These are phyloP conservation scores for Penaeus indicus DNA, from an alignment of 1,140 invertebrate genomes.

Conservation along the genomic window DNA sequence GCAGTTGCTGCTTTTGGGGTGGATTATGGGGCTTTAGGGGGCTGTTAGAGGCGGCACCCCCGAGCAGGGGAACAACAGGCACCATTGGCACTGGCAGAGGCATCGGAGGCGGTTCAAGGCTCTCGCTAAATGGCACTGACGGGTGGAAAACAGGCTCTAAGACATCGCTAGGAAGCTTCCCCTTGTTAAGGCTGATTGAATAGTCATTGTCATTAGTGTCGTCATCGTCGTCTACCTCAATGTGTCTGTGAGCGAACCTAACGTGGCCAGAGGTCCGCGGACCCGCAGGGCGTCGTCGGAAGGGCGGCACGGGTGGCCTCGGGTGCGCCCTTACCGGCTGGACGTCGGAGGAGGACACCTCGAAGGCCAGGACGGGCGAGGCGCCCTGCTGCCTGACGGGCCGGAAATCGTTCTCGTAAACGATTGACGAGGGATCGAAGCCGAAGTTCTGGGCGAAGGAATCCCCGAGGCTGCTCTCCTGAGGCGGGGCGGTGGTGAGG, in stretches of 20 bases:
- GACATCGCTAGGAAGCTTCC: neutral
- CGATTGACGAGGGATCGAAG: constrained; percentile 83
- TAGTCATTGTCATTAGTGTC: constrained; percentile 23
- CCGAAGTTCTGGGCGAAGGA: constrained; percentile 73
- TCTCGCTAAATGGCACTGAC: constrained; percentile 37
- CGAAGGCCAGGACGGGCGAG: constrained; percentile 51
- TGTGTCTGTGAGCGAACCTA: constrained; percentile 53
- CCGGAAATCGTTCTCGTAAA: constrained; percentile 86
- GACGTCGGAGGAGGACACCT: constrained; percentile 49
- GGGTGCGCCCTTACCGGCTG: constrained; percentile 22
- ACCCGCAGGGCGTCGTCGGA: neutral
- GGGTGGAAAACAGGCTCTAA: constrained; percentile 44
- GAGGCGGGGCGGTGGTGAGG: constrained; percentile 3
- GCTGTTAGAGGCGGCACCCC: constrained; percentile 54
- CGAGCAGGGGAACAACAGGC: constrained; percentile 31
- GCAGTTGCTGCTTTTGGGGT: neutral
- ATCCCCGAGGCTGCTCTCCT: neutral
- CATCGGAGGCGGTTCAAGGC: constrained; percentile 30
- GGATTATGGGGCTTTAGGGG: constrained; percentile 42
- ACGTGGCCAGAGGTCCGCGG: constrained; percentile 36
- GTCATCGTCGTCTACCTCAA: constrained; percentile 72
- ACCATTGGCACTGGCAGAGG: constrained; percentile 53
- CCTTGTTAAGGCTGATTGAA: neutral
- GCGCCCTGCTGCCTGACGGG: constrained; percentile 74
- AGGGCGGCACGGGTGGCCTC: constrained; percentile 8